Conservation (phyloP, 1,140 invertebrate genomes). For the Stegodyphus mimosarum region DNA sequence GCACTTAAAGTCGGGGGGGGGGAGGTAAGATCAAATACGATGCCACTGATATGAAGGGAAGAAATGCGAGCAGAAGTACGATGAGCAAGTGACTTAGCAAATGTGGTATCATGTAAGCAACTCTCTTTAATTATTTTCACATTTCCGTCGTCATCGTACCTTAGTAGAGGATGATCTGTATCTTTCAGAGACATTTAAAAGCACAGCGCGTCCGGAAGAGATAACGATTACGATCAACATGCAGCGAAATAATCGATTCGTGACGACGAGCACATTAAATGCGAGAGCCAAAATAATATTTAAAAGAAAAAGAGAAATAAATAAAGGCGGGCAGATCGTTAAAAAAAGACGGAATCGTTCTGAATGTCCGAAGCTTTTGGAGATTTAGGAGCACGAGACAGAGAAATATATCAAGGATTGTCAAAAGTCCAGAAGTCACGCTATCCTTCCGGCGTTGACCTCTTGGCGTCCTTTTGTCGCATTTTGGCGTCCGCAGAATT, state of each 20-base stretch:
- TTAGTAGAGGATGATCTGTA: too few relatives aligned
- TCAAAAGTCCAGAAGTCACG: constrained; percentile 47
- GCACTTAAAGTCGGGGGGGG: too few relatives aligned
- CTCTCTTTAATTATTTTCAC: too few relatives aligned
- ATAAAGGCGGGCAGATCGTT: neutral
- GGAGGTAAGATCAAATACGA: too few relatives aligned
- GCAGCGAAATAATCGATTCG: constrained; percentile 21
- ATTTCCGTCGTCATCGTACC: too few relatives aligned
- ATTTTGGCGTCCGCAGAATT: constrained; percentile 2
- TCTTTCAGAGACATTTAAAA: too few relatives aligned
- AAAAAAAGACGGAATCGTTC: constrained; percentile 12
- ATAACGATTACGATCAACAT: neutral
- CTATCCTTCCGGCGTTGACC: constrained; percentile 6
- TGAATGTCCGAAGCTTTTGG: constrained; percentile 9
- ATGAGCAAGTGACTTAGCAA: too few relatives aligned
- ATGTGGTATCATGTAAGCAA: too few relatives aligned
- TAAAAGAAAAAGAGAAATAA: neutral
- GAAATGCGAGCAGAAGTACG: too few relatives aligned
- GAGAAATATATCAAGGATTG: constrained; percentile 45
- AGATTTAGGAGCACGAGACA: constrained; percentile 47
- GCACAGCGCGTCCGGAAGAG: too few relatives aligned
- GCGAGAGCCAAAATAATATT: constrained; percentile 7
- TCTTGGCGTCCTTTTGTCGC: constrained; percentile 33
- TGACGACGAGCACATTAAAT: constrained; percentile 8
- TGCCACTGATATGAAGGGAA: too few relatives aligned